Evolutionary conservation across 2,113 vertebrate genomes (phyloP).

Genomic region (Corythornis cristatus): DNA sequence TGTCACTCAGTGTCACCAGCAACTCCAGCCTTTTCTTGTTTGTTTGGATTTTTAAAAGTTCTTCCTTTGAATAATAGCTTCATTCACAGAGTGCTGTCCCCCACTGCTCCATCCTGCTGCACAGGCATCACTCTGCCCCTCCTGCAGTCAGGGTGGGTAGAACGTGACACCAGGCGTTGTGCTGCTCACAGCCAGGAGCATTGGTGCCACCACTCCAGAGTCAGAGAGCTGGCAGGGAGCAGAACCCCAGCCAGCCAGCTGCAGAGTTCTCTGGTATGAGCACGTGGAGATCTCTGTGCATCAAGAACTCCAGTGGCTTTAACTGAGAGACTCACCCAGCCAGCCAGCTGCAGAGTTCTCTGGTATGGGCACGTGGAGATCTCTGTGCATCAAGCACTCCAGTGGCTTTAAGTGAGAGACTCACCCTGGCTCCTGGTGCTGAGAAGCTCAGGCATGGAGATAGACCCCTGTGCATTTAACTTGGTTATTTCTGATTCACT

Average conservation of each 20-base stretch:
- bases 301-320: neutral
- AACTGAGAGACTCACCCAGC: neutral
- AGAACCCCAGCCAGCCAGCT: neutral
- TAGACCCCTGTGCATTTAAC: neutral
- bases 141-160: neutral
- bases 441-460: neutral
- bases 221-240: neutral
- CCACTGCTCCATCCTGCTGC: neutral
- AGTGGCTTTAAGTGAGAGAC: neutral
- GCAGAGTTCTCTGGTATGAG: neutral
- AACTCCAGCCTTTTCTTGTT: neutral
- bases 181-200: neutral
- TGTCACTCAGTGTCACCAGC: constrained; percentile 1
- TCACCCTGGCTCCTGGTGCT: fast-evolving
- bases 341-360: neutral
- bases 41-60: neutral
- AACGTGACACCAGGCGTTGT: neutral
- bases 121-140: neutral
- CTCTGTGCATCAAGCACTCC: neutral
- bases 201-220: neutral
- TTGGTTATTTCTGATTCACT: neutral
- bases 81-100: constrained; percentile 51
- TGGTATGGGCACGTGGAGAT: neutral
- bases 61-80: constrained; percentile 38
- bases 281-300: neutral